A percentile compares a stretch with the other conserved stretches of the same genome.
Conservation (phyloP, 2,797 vertebrate species). For the Sebastes oblongus region DNA sequence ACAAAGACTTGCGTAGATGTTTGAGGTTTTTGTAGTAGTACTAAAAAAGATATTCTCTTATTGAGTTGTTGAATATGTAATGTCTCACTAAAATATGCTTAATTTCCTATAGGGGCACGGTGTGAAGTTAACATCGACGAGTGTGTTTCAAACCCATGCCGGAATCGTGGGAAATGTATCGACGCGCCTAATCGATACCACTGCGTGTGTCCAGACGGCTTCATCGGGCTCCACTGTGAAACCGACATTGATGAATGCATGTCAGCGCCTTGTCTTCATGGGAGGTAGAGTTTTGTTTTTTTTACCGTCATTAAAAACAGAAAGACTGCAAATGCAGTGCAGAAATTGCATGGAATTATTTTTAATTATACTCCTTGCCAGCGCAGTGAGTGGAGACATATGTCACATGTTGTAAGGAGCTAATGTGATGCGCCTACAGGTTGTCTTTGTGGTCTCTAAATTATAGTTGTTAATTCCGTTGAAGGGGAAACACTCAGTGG, state of each 20-base stretch:
- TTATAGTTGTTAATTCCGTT: conserved; percentile 77
- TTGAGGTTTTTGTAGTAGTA: neutral
- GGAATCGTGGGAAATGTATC: conserved; percentile 81
- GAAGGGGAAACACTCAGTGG: conserved; percentile 55
- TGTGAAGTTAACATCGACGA: conserved; percentile 85
- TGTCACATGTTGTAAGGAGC: conserved; percentile 72
- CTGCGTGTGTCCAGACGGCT: conserved; percentile 82
- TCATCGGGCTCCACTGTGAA: conserved; percentile 82
- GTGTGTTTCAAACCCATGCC: conserved; percentile 82
- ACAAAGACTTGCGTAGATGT: neutral
- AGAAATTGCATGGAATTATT: conserved; percentile 70
- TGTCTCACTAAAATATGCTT: conserved; percentile 28
- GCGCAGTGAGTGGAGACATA: conserved; percentile 72
- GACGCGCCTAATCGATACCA: conserved; percentile 78
- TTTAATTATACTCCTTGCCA: conserved; percentile 73
- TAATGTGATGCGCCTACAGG: conserved; percentile 72
- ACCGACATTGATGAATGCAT: conserved; percentile 84
- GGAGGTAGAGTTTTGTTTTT: conserved; percentile 80
- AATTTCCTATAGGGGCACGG: conserved; percentile 69
- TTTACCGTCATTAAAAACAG: conserved; percentile 54
- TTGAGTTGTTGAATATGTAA: conserved; percentile 4
- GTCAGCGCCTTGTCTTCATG: conserved; percentile 86
- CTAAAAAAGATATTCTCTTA: neutral
- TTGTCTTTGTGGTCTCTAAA: conserved; percentile 74
- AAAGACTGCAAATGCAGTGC: conserved; percentile 62